Evolutionary conservation across 35 echinoderm and acorn worm genomes (phyloP), one percentile per base, ranked within the genome.

Genomic region (Diadema setosum): DNA sequence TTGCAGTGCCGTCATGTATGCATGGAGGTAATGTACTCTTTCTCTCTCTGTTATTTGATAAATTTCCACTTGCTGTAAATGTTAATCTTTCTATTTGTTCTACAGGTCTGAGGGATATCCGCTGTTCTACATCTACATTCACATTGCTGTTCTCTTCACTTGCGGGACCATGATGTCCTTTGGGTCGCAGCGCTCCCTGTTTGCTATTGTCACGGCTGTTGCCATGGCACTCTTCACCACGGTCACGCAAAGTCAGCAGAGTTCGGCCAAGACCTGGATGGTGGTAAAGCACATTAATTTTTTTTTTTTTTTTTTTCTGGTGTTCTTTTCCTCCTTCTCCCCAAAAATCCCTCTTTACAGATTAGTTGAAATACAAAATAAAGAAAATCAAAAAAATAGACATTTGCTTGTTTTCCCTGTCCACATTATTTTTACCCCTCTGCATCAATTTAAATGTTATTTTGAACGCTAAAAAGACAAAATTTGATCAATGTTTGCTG

Each of bases 151-250:
- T 6, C 9, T 78, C 14, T 78, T 78, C n/a, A 25, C 40, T 5
- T 78, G 37, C n/a, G 73, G 73, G 2, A 78, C 73, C 27, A 78
- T 78, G 73, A 78, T 78, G 73, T 78, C 73, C 17, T 39, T 78
- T 21, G 73, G 73, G 2, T 78, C 73, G 0, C 73, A 78, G 73
- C 29, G 73, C 27, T 78, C 73, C 0, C 73, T 78, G 5, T 78
- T 26, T 26, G 73, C 73, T 36, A 24, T 78, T 41, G n/a, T 78
- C 33, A 78, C 73, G 12, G 73, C 73, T 44, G 73, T 78, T 42
- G 29, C 73, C 73, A 78, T 78, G 73, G 73, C 35, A 0, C 24
- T 78, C 73, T 78, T 78, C 36, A 78, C 73, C 21, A 78, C 73
- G n/a, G 7, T 78, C 17, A 78, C 73, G 5, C 73, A 78, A 41